phyloP scores from a whole-genome alignment of 2,888 invertebrate species.

The Ephialtes manifestator region DNA sequence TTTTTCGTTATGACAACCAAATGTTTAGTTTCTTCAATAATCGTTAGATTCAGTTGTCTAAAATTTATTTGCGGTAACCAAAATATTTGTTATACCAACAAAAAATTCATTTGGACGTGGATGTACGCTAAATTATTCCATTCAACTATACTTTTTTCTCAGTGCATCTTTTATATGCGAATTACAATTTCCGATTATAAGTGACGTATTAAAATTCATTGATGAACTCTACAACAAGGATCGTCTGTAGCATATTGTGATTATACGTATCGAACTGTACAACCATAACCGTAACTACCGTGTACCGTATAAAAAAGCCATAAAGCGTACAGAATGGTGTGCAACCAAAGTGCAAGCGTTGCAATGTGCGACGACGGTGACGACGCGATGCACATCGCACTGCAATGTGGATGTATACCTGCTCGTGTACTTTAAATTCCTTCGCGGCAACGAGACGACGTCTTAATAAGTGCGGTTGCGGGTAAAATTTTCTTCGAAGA shows the following conservation, averaged over 20 bases:
- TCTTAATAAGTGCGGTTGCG: conserved; percentile 85
- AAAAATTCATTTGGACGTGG: too few relatives aligned
- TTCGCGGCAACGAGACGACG: conserved; percentile 78
- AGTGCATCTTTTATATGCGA: too few relatives aligned
- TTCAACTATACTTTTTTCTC: too few relatives aligned
- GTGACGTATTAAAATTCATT: too few relatives aligned
- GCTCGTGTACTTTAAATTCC: conserved; percentile 80
- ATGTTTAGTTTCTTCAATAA: too few relatives aligned
- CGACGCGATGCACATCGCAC: conserved; percentile 35
- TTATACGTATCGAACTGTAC: not conserved
- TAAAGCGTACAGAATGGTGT: conserved; percentile 3
- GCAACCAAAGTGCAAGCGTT: conserved; percentile 37
- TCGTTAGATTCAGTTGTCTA: too few relatives aligned
- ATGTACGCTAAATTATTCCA: too few relatives aligned
- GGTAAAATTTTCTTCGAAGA: conserved; percentile 77
- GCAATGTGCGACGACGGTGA: conserved; percentile 23
- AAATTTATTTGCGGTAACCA: too few relatives aligned
- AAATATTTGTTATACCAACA: too few relatives aligned
- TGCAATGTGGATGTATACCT: conserved; percentile 22
- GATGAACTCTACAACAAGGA: not conserved
- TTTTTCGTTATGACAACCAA: too few relatives aligned
- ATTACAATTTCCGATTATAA: too few relatives aligned
- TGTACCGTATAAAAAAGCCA: conserved; percentile 1
- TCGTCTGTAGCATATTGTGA: too few relatives aligned
- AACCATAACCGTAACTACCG: not conserved